Evolutionary conservation across 2,888 invertebrate genomes (phyloP).

Genomic region (Calliopum simillimum): DNA sequence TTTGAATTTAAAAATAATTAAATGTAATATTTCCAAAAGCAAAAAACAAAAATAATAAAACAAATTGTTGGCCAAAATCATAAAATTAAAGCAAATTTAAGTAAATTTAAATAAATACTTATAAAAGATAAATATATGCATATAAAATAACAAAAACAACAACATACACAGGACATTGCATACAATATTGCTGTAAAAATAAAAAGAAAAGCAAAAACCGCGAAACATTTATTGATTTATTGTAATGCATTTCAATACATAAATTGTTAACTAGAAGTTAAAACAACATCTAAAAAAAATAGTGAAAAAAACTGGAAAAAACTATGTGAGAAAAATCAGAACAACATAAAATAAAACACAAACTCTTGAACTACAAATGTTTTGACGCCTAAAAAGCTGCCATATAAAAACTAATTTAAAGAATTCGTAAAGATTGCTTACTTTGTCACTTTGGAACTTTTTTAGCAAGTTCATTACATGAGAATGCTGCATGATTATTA

Average conservation of each 20-base stretch:
- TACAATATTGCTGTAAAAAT: constrained; percentile 29
- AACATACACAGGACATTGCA: constrained; percentile 29
- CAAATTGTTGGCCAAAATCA: constrained; percentile 17
- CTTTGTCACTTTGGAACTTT: too few relatives aligned
- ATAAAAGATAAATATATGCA: constrained; percentile 38
- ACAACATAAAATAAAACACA: background rate
- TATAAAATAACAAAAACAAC: constrained; percentile 28
- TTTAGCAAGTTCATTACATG: too few relatives aligned
- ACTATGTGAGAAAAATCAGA: background rate
- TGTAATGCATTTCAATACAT: constrained; percentile 23
- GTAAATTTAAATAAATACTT: background rate
- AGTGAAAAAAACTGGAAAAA: constrained; percentile 34
- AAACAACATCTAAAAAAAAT: constrained; percentile 25
- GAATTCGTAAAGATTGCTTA: too few relatives aligned
- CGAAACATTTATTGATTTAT: constrained; percentile 27
- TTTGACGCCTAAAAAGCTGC: too few relatives aligned
- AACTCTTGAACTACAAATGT: too few relatives aligned
- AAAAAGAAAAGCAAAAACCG: constrained; percentile 9
- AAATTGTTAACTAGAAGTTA: constrained; percentile 32
- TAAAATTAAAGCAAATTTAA: constrained; percentile 15
- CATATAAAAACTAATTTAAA: too few relatives aligned
- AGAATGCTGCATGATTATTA: too few relatives aligned
- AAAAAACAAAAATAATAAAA: constrained; percentile 22
- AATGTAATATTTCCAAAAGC: constrained; percentile 9
- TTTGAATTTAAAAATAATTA: constrained; percentile 19